phyloP scores from a whole-genome alignment of 2,113 vertebrate genomes.

The Protobothrops flavoviridis region DNA sequence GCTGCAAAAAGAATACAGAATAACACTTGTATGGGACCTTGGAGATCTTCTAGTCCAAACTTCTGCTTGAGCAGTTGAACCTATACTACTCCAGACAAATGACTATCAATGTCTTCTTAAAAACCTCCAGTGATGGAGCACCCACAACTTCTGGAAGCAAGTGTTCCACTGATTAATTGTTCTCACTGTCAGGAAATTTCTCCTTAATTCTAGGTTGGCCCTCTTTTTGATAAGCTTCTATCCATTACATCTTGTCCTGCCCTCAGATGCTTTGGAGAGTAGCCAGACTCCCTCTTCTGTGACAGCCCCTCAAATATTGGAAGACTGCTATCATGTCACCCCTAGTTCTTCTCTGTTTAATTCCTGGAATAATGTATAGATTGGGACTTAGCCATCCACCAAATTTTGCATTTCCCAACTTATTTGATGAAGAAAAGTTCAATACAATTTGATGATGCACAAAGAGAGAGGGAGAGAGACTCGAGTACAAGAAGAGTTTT shows the following conservation, averaged over 20 bases:
- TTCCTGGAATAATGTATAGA: neutral
- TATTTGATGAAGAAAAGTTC: neutral
- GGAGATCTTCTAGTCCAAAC: too few relatives aligned
- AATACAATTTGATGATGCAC: neutral
- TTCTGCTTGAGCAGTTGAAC: too few relatives aligned
- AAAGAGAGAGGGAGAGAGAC: neutral
- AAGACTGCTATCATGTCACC: neutral
- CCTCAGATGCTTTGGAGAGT: neutral
- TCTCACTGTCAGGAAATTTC: neutral
- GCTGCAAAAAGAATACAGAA: too few relatives aligned
- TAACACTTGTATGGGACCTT: too few relatives aligned
- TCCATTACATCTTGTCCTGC: neutral
- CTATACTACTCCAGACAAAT: too few relatives aligned
- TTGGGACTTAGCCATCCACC: neutral
- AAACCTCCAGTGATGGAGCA: neutral
- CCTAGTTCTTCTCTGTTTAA: neutral
- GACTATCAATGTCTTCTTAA: neutral
- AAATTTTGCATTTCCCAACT: neutral
- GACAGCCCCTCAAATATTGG: neutral
- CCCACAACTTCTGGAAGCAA: neutral
- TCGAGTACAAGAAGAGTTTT: neutral
- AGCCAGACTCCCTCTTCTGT: neutral
- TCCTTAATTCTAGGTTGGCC: neutral
- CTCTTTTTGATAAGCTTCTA: neutral
- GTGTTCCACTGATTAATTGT: neutral